Percentiles rank a stretch among this genome's conserved stretches.
Conservation (phyloP, 2,888 invertebrate genomes). For the Podabrus alpinus region DNA sequence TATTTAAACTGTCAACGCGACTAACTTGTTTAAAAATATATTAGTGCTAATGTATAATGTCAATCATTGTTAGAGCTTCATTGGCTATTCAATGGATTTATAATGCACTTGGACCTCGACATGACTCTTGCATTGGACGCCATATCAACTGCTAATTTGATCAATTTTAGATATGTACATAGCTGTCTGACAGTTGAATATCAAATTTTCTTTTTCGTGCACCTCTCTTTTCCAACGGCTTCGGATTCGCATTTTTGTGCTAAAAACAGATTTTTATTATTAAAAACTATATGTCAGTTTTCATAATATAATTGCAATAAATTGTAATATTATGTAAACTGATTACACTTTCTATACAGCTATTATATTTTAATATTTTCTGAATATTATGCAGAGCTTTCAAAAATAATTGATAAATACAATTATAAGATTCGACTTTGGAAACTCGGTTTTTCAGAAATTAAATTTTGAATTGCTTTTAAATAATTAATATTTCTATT, state of each 20-base stretch:
- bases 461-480: too few relatives aligned
- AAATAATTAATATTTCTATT: too few relatives aligned
- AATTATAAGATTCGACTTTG: too few relatives aligned
- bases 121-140: slow-evolving; percentile 33
- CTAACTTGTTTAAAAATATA: slow-evolving; percentile 38
- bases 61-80: slow-evolving; percentile 36
- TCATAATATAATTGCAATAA: too few relatives aligned
- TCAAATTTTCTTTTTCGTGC: not conserved
- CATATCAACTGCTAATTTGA: slow-evolving; percentile 13
- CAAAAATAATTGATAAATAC: too few relatives aligned
- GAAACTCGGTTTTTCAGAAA: too few relatives aligned
- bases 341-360: too few relatives aligned
- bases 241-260: not conserved
- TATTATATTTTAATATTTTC: too few relatives aligned
- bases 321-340: too few relatives aligned
- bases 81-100: slow-evolving; percentile 34
- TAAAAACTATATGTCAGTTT: not conserved
- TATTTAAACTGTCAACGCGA: slow-evolving; percentile 34
- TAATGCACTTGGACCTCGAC: slow-evolving; percentile 34
- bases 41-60: slow-evolving; percentile 36
- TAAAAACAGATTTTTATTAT: not conserved
- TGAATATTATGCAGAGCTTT: too few relatives aligned
- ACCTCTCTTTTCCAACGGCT: not conserved
- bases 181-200: slow-evolving; percentile 1
- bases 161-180: slow-evolving; percentile 18